Conservation (phyloP, 2,888 invertebrate species). For the Lepidonotus clava region DNA sequence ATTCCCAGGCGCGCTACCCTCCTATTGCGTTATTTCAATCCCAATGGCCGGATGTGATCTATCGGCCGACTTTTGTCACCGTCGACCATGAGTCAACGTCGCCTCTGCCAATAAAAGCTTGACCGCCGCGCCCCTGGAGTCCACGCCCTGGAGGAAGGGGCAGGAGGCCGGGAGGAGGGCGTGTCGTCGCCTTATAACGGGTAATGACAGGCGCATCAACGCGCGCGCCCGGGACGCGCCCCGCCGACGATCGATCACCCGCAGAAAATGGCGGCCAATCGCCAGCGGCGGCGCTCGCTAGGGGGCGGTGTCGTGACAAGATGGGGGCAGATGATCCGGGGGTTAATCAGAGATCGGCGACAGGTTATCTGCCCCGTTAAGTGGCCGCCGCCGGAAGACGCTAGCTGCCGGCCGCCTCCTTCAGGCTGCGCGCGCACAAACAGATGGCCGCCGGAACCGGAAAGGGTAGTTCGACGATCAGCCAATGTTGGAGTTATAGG, state of each 20-base stretch:
- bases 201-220: constrained; percentile 53
- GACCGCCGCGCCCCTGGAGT: constrained; percentile 14
- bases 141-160: not conserved
- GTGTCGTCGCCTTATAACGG: constrained; percentile 45
- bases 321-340: constrained; percentile 3
- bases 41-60: constrained; percentile 30
- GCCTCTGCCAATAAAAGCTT: constrained; percentile 46
- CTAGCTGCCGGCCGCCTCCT: constrained; percentile 23
- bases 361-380: constrained; percentile 48
- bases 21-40: constrained; percentile 50
- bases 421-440: constrained; percentile 2
- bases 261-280: constrained; percentile 50
- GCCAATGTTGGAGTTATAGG: too few species aligned
- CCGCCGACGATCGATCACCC: constrained; percentile 35
- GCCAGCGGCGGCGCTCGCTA: not conserved
- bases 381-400: not conserved
- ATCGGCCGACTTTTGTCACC: constrained; percentile 53
- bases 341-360: constrained; percentile 49
- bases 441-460: constrained; percentile 16
- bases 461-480: not conserved
- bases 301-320: constrained; percentile 22
- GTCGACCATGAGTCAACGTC: constrained; percentile 49
- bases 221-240: constrained; percentile 17
- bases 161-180: too few species aligned
- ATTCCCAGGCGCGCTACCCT: not conserved